A percentile compares a stretch with the other conserved stretches of the same genome.
phyloP scores from a whole-genome alignment of 2,797 vertebrate species.

The Todus mexicanus region DNA sequence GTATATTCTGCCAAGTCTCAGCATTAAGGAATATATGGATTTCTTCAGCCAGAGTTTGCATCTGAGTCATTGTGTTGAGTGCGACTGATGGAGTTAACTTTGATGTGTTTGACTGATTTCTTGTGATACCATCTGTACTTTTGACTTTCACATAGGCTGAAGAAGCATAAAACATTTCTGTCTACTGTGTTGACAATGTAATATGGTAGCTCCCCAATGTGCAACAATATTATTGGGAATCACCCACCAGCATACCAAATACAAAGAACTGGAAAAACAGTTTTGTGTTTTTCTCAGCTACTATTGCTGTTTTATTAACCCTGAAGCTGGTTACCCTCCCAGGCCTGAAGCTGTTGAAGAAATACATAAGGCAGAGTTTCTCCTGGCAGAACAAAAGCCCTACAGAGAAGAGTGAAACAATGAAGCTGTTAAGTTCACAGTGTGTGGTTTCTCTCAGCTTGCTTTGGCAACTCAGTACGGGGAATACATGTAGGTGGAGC shows the following conservation, averaged over 20 bases:
- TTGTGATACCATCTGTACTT: neutral
- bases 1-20: neutral
- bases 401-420: conserved; percentile 26
- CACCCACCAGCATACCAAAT: neutral
- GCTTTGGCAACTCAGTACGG: neutral
- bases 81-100: neutral
- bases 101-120: neutral
- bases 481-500: neutral
- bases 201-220: neutral
- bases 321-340: neutral
- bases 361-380: neutral
- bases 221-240: neutral
- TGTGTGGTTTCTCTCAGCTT: conserved; percentile 35
- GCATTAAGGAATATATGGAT: neutral
- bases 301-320: neutral
- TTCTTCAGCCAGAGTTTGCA: neutral
- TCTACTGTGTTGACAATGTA: neutral
- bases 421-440: conserved; percentile 13
- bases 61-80: neutral
- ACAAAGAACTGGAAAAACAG: neutral
- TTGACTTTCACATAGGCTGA: neutral
- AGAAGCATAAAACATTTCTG: neutral
- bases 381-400: neutral
- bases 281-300: neutral
- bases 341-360: neutral